Evolutionary conservation across 2,797 vertebrate species (phyloP).

Genomic region (Oceanodroma leucorhoa): DNA sequence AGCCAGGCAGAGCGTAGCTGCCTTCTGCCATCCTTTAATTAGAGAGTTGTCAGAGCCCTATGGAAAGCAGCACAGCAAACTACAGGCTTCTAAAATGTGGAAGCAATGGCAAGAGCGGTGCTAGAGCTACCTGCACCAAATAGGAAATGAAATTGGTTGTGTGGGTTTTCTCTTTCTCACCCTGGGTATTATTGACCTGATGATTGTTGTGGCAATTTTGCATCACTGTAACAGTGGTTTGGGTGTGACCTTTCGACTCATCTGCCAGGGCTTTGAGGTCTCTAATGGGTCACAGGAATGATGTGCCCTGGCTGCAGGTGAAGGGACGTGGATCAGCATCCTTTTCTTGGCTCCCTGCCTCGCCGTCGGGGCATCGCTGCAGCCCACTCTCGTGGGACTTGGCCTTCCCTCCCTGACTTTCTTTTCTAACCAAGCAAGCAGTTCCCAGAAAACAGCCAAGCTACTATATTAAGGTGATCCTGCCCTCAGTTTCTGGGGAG

Average conservation of each 20-base stretch:
- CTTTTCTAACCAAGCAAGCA: neutral
- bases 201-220: neutral
- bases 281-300: neutral
- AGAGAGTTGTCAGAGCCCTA: neutral
- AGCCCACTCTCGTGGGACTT: neutral
- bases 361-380: neutral
- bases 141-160: neutral
- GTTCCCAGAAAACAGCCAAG: slow-evolving; percentile 8
- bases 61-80: neutral
- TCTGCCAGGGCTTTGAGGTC: neutral
- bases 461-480: slow-evolving; percentile 41
- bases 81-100: neutral
- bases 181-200: neutral
- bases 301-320: neutral
- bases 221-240: neutral
- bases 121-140: neutral
- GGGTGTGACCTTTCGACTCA: neutral
- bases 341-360: neutral
- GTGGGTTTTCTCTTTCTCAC: neutral
- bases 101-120: neutral
- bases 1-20: neutral
- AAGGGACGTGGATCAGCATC: neutral
- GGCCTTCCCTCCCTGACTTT: neutral
- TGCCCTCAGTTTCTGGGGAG: neutral
- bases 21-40: neutral